Evolutionary conservation across 1,140 invertebrate genomes (phyloP).

Genomic region (Metopolophium dirhodum): DNA sequence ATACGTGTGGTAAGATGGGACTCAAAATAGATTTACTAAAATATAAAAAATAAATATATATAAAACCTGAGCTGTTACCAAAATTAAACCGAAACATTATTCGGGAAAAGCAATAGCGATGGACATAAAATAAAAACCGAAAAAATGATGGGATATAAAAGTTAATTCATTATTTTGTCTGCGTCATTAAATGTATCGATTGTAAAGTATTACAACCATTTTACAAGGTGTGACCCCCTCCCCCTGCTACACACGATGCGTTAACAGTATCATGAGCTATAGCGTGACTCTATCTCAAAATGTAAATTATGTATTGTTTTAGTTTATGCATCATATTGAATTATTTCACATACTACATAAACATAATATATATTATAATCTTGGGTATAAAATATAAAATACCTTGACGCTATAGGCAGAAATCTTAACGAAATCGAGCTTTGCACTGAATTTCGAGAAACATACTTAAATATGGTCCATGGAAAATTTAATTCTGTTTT

Average conservation of each 20-base stretch:
- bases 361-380: background rate
- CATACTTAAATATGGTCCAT: background rate
- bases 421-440: background rate
- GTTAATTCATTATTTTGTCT: background rate
- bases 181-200: conserved; percentile 31
- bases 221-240: background rate
- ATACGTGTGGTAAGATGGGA: background rate
- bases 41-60: background rate
- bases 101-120: background rate
- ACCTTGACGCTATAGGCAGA: too few species aligned
- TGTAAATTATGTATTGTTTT: background rate
- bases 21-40: background rate
- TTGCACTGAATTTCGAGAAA: background rate
- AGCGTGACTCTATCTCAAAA: background rate
- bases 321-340: background rate
- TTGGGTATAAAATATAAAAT: too few species aligned
- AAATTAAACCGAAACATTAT: background rate
- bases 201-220: conserved; percentile 21
- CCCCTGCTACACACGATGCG: background rate
- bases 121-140: background rate
- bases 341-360: background rate
- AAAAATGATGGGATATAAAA: conserved; percentile 18
- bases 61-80: background rate
- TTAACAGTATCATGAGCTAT: background rate
- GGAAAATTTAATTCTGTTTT: background rate